These are phyloP conservation scores for Sprattus sprattus DNA, from an alignment of 2,113 vertebrate species.

Conservation along the genomic window DNA sequence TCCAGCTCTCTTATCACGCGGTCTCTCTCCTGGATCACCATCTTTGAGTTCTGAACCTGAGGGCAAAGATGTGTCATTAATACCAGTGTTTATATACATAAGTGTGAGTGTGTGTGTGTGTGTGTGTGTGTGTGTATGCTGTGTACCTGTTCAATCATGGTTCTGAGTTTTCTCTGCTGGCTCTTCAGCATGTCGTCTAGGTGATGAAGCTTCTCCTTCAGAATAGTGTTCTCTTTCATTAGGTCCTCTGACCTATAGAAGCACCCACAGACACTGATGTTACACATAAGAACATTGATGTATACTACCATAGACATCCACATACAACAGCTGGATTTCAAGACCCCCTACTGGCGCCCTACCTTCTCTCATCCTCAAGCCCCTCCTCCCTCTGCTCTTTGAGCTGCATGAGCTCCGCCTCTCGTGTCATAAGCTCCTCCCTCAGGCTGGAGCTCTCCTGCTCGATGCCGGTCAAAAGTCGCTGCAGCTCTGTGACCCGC, in stretches of 20 bases:
- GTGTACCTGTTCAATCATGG: constrained; percentile 96
- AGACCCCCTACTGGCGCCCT: constrained; percentile 34
- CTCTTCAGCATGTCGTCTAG: constrained; percentile 94
- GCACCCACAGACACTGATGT: constrained; percentile 5
- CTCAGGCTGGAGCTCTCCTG: constrained; percentile 80
- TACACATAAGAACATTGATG: background rate
- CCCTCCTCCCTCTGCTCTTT: constrained; percentile 69
- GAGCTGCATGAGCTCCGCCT: constrained; percentile 75
- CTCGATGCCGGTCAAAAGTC: constrained; percentile 82
- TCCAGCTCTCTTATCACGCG: constrained; percentile 84
- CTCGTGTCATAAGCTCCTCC: constrained; percentile 73
- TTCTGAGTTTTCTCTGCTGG: constrained; percentile 91
- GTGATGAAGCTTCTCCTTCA: constrained; percentile 93
- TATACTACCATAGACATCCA: background rate
- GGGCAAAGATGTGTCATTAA: constrained; percentile 17
- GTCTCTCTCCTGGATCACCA: constrained; percentile 86
- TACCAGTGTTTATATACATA: background rate
- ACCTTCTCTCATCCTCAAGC: constrained; percentile 74
- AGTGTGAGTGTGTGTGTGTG: constrained; percentile 11
- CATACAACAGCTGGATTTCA: background rate
- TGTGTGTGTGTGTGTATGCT: constrained; percentile 13
- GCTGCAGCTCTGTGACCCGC: constrained; percentile 78
- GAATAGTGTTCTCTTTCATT: constrained; percentile 83
- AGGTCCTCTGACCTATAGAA: constrained; percentile 76
- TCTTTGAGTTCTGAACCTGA: constrained; percentile 92